phyloP scores from a whole-genome alignment of 2,888 invertebrate genomes.

The Aelia acuminata region DNA sequence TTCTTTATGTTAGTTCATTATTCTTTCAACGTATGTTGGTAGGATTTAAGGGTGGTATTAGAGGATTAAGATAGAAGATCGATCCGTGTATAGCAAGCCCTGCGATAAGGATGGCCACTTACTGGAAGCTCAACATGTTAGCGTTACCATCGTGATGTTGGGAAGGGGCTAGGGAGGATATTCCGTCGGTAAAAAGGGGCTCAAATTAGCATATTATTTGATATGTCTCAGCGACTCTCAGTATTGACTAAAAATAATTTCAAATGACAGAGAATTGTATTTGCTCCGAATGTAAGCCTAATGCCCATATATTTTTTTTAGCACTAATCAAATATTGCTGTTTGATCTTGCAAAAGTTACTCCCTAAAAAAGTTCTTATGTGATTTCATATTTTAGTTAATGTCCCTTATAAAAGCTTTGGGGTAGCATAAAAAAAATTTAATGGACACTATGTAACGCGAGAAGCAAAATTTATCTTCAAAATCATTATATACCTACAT shows the following conservation, averaged over 20 bases:
- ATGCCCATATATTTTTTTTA: not conserved
- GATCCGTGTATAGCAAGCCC: not conserved
- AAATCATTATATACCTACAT: too few species aligned
- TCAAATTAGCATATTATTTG: not conserved
- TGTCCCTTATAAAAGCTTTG: too few species aligned
- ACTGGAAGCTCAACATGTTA: not conserved
- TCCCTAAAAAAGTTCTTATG: too few species aligned
- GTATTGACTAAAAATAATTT: too few species aligned
- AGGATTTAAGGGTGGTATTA: not conserved
- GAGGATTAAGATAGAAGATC: not conserved
- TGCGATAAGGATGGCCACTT: not conserved
- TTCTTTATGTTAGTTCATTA: too few species aligned
- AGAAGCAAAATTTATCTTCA: too few species aligned
- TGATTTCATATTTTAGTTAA: too few species aligned
- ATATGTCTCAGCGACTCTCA: not conserved
- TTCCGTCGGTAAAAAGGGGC: not conserved
- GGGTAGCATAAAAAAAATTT: too few species aligned
- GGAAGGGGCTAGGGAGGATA: not conserved
- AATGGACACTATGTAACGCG: too few species aligned
- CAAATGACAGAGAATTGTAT: not conserved
- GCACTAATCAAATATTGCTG: too few species aligned
- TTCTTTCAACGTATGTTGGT: too few species aligned
- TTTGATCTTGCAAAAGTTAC: too few species aligned
- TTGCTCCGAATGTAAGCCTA: not conserved
- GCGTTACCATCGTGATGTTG: not conserved